Percentiles rank a stretch among this genome's conserved stretches.
These are phyloP conservation scores for Ifrita kowaldi DNA, from an alignment of 2,113 vertebrate genomes.

Conservation along the genomic window DNA sequence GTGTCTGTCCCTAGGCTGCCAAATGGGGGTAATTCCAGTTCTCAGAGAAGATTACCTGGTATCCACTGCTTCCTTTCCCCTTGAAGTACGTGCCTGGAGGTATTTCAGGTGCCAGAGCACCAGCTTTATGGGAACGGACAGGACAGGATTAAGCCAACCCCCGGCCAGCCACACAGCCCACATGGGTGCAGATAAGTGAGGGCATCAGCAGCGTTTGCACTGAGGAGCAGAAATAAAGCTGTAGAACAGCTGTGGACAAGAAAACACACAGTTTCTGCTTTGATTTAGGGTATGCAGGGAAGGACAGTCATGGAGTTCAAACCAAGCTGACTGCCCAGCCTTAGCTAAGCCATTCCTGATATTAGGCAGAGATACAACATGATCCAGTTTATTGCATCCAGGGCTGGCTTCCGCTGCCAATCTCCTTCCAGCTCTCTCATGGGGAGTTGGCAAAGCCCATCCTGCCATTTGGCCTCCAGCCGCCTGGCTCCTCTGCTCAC, in stretches of 20 bases:
- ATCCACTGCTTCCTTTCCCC: background rate
- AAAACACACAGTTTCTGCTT: background rate
- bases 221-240: background rate
- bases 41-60: background rate
- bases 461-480: background rate
- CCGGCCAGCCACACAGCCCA: background rate
- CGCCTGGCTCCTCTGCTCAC: background rate
- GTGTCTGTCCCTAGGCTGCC: background rate
- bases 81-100: background rate
- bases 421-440: background rate
- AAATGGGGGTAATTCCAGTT: background rate
- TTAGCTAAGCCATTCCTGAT: background rate
- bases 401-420: accelerated
- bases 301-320: background rate
- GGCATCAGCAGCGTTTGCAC: accelerated
- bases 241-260: background rate
- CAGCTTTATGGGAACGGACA: background rate
- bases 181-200: accelerated
- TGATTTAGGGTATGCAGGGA: background rate
- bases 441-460: background rate
- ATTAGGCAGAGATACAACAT: background rate
- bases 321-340: background rate
- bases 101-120: background rate
- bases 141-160: background rate
- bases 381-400: background rate